Conservation (phyloP, 2,797 vertebrate species). For the Parotocinclus haroldoi region DNA sequence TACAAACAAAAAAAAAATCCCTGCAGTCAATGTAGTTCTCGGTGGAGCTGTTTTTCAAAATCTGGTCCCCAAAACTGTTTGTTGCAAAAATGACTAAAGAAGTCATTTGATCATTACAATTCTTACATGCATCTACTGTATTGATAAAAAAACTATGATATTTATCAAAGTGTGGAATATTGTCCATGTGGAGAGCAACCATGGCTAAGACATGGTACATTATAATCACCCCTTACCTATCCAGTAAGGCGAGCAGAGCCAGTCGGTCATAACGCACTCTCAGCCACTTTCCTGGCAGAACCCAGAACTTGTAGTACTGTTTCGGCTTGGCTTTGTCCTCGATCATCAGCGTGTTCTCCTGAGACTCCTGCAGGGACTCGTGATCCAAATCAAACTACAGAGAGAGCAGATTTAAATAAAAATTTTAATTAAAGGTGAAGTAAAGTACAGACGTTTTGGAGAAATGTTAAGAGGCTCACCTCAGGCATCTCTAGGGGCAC, state of each 20-base stretch:
- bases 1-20: no score
- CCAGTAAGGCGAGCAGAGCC: constrained; percentile 84
- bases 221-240: constrained; percentile 72
- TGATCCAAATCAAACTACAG: constrained; percentile 87
- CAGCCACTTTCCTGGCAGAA: constrained; percentile 85
- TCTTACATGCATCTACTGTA: no score
- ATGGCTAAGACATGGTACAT: no score
- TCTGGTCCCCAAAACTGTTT: no score
- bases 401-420: constrained; percentile 11
- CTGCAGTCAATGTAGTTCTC: no score
- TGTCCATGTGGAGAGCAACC: no score
- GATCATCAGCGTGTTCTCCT: constrained; percentile 91
- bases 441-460: no score
- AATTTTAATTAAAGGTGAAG: not conserved
- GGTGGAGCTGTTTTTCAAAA: no score
- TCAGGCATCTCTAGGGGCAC: constrained; percentile 87
- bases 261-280: constrained; percentile 86
- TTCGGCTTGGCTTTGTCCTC: constrained; percentile 85
- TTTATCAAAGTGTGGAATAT: no score
- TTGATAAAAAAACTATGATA: no score
- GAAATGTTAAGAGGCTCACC: constrained; percentile 67
- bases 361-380: constrained; percentile 88
- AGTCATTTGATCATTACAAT: no score
- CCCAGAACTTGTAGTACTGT: constrained; percentile 90
- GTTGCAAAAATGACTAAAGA: no score